Evolutionary conservation across 2,888 invertebrate species (phyloP).

Genomic region (Apocheima hispidaria): DNA sequence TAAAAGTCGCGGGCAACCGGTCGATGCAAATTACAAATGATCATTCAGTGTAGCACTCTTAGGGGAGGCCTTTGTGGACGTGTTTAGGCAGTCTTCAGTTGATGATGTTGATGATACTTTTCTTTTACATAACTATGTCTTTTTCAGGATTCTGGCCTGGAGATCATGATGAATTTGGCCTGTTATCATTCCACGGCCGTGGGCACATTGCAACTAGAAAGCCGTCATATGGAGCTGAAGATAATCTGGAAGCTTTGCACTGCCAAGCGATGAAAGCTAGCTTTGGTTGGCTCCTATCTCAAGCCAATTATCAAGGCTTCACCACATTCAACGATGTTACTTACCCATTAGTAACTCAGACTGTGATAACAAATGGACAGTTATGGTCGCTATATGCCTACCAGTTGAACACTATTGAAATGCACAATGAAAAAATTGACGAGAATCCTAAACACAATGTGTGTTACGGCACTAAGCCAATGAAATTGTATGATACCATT

Average conservation of each 20-base stretch:
- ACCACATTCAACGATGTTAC: conserved; percentile 95
- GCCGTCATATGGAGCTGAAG: conserved; percentile 80
- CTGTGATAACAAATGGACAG: conserved; percentile 95
- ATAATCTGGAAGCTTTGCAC: conserved; percentile 88
- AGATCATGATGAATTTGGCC: conserved; percentile 91
- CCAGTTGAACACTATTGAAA: conserved; percentile 94
- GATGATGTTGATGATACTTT: no score
- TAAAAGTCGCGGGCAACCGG: no score
- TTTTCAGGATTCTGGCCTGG: conserved; percentile 94
- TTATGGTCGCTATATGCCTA: conserved; percentile 95
- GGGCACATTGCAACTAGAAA: conserved; percentile 85
- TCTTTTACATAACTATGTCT: no score
- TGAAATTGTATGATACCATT: conserved; percentile 91
- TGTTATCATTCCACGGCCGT: conserved; percentile 90
- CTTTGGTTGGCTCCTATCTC: conserved; percentile 92
- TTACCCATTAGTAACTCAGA: conserved; percentile 96
- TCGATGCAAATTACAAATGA: no score
- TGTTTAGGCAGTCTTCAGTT: no score
- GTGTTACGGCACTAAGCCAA: conserved; percentile 91
- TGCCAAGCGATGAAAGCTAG: conserved; percentile 92
- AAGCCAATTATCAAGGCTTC: conserved; percentile 95
- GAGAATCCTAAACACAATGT: conserved; percentile 91
- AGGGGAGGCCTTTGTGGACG: no score
- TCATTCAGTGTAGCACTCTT: no score
- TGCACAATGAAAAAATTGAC: conserved; percentile 87